phyloP scores from a whole-genome alignment of 2,888 invertebrate genomes.

The Cosmia pyralina region DNA sequence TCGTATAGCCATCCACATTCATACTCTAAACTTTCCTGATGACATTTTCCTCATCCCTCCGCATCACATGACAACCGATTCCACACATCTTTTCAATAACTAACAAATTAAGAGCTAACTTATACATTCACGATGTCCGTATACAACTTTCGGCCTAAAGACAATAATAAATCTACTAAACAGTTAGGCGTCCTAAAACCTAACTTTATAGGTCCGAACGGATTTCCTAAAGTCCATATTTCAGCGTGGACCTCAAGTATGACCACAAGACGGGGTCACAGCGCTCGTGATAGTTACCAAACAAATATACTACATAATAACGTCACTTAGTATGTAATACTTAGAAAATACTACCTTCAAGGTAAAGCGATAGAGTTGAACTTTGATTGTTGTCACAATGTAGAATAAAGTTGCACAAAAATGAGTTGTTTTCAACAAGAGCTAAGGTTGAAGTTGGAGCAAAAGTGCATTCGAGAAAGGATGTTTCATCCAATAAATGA shows the following conservation, averaged over 20 bases:
- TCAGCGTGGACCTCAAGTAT: constrained; percentile 74
- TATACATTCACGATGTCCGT: neutral
- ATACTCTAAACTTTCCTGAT: too few species aligned
- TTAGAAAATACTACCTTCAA: constrained; percentile 18
- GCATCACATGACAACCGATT: too few species aligned
- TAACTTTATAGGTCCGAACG: constrained; percentile 54
- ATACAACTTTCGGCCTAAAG: neutral
- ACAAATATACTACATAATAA: constrained; percentile 66
- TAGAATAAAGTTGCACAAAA: constrained; percentile 4
- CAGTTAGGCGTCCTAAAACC: constrained; percentile 40
- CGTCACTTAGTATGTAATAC: neutral
- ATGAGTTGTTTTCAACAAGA: neutral
- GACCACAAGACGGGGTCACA: constrained; percentile 78
- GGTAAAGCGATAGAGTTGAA: neutral
- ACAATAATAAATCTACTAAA: constrained; percentile 44
- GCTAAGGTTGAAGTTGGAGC: constrained; percentile 38
- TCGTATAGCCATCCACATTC: too few species aligned
- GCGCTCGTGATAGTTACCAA: constrained; percentile 74
- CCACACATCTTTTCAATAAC: too few species aligned
- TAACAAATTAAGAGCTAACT: neutral
- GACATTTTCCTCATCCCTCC: too few species aligned
- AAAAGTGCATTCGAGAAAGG: constrained; percentile 22
- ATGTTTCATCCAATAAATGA: constrained; percentile 54
- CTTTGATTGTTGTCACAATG: neutral
- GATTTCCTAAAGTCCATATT: constrained; percentile 73